Base-by-base conservation (phyloP, 2,113 vertebrate genomes). In the Brachionichthys hirsutus region DNA sequence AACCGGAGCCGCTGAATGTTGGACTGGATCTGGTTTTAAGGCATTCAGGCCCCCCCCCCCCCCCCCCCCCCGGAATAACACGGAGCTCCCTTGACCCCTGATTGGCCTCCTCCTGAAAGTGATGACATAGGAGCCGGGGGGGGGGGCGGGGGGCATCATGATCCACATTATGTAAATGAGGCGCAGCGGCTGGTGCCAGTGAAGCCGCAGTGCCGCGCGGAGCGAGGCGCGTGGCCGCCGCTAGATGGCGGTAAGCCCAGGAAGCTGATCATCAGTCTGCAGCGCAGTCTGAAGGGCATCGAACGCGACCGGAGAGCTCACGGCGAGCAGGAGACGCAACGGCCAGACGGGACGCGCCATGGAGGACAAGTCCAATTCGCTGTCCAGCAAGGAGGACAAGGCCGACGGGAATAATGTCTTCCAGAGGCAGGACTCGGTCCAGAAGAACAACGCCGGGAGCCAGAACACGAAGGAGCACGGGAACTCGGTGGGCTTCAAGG, bases 401-500 rank as follows among this genome's bases (percentile, higher is more conserved):
- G 84, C 87, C 77, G 91, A 92, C 63, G 91, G 91, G 85, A 92
- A 91, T 86, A 93, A 91, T 83, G 90, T 89, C 58, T 91, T 92
- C 78, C 89, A 91, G 74, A 88, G 91, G 85, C 89, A 90, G 78
- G 91, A 92, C 87, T 90, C 90, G 77, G 86, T 87, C 76, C 86
- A 91, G 89, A 93, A 90, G 78, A 93, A 88, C 61, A 92, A 82
- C 75, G 88, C 86, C 76, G 89, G 88, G 43, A 89, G 90, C 83
- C 89, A 90, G 89, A 90, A 91, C 81, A 85, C 85, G 55, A 97
- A 98, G 90, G 95, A 97, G 69, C 95, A 95, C 64, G 92, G 92
- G 87, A 98, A 98, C 90, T 97, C 95, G 5, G 95, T 96, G 83
- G 92, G 94, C 89, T 95, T 94, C 88, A 95, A 95, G 88, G 92